A percentile compares a stretch with the other conserved stretches of the same genome.
Conservation (phyloP, 2,888 invertebrate species). For the Caenorhabditis zanzibari region DNA sequence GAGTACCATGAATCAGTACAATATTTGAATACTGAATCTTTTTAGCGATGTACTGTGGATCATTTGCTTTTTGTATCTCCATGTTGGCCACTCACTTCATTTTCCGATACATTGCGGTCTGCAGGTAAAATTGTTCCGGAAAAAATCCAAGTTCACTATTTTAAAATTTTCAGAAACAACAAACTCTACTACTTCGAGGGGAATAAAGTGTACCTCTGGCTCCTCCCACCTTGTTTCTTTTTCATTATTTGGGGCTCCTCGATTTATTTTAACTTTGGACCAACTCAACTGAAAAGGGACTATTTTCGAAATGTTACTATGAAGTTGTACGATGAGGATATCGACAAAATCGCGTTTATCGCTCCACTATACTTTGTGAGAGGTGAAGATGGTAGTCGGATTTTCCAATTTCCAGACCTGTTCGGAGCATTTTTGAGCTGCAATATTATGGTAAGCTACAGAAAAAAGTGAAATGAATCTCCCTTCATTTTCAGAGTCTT, state of each 20-base stretch:
- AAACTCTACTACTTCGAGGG: slow-evolving; percentile 51
- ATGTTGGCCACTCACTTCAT: slow-evolving; percentile 48
- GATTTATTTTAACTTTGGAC: slow-evolving; percentile 35
- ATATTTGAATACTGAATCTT: background rate
- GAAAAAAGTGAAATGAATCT: too few species aligned
- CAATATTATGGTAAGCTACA: slow-evolving; percentile 41
- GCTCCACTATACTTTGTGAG: slow-evolving; percentile 45
- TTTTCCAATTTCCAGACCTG: slow-evolving; percentile 10
- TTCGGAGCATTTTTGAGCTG: slow-evolving; percentile 45
- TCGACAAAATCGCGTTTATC: slow-evolving; percentile 38
- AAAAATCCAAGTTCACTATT: background rate
- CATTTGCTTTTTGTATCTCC: slow-evolving; percentile 45
- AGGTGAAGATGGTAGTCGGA: slow-evolving; percentile 9
- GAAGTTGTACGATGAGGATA: slow-evolving; percentile 40
- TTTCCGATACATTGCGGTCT: slow-evolving; percentile 49
- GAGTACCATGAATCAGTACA: too few species aligned
- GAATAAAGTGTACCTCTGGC: slow-evolving; percentile 30
- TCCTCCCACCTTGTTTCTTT: slow-evolving; percentile 26
- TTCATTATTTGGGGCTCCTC: slow-evolving; percentile 39
- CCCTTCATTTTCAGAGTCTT: background rate
- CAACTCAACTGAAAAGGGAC: slow-evolving; percentile 23
- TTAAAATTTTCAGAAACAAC: slow-evolving; percentile 30
- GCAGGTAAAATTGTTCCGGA: slow-evolving; percentile 24
- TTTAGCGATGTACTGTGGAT: slow-evolving; percentile 46
- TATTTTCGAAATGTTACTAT: slow-evolving; percentile 34